Evolutionary conservation across 64 coral and sea anemone species (phyloP).

Genomic region (Montipora sp.): DNA sequence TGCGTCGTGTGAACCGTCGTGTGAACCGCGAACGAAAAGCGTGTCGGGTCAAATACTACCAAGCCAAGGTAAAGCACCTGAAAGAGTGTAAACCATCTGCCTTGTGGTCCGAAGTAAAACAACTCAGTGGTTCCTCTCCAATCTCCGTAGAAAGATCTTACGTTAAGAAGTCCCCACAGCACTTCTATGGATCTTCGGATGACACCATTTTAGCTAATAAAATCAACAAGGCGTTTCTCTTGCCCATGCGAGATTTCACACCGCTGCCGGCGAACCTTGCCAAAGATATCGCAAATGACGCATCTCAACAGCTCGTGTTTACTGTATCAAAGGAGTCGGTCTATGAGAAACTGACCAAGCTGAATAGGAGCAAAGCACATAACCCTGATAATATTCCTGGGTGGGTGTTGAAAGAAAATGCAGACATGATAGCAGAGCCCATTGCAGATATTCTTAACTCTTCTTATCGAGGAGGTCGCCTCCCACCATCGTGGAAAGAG

Average conservation of each 20-base stretch:
- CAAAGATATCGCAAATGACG: background rate
- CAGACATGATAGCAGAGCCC: conserved; percentile 14
- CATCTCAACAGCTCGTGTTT: background rate
- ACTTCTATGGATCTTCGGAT: background rate
- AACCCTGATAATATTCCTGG: conserved; percentile 25
- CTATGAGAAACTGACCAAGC: background rate
- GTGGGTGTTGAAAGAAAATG: conserved; percentile 56
- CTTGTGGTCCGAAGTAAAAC: too few relatives aligned
- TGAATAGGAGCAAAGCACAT: conserved; percentile 41
- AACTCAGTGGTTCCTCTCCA: too few relatives aligned
- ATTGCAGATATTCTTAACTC: conserved; percentile 48
- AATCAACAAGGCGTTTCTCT: conserved; percentile 24
- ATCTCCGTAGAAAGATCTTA: too few relatives aligned
- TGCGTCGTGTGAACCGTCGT: conserved; percentile 1
- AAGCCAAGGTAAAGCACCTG: conserved; percentile 27
- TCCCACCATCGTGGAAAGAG: conserved; percentile 22
- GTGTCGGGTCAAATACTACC: conserved; percentile 32
- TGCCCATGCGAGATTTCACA: conserved; percentile 19
- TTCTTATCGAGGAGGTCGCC: conserved; percentile 8
- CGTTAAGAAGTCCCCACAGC: too few relatives aligned
- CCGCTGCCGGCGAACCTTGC: background rate
- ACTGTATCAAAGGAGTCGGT: background rate
- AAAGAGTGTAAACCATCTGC: conserved; percentile 18
- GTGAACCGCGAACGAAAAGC: conserved; percentile 9
- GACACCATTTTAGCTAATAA: background rate